Base-by-base conservation (phyloP, 1,140 invertebrate species). In the Macrosteles quadrilineatus region DNA sequence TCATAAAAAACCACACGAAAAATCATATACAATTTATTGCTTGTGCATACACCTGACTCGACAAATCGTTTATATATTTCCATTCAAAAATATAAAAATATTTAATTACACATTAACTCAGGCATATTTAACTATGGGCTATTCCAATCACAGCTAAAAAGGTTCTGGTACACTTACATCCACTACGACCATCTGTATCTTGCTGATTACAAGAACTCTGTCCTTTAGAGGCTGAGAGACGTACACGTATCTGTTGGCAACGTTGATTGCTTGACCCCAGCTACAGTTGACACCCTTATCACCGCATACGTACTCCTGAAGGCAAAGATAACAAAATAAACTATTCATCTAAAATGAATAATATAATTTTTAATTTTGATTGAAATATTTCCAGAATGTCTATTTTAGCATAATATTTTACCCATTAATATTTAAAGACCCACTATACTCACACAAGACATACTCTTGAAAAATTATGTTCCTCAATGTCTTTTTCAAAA, bases 231-330 rank as follows among this genome's bases (percentile, higher is more conserved):
- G 91, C 78, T 93, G 91, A 3, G 86, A 87, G 17, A 89, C 88
- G 75, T 92, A 93, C 3, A 93, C 85, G 76, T 91, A 93, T 62
- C 86, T 82, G 76, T 90, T 87, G 32, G 85, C 87, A 2, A 93
- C 89, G 73, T 89, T 90, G 55, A 92, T 87, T 19, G 90, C 89
- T 19, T 85, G 81, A 3, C 91, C 91, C 91, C 91, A 93, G 17
- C 84, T 85, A 78, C 89, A 91, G 50, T 85, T 80, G 19, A 84
- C 81, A 25, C 84, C 85, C 75, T 87, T 86, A 69, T 88, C 85
- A 14, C 88, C 88, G 75, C 89, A 91, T 21, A 91, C 88, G 76
- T 89, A 89, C 77, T 91, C 88, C 85, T 89, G 73, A n/a, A n/a
- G n/a, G n/a, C n/a, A n/a, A n/a, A n/a, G n/a, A n/a, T n/a, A n/a